Evolutionary conservation across 2,797 vertebrate species (phyloP).

Genomic region (Dryobates pubescens): DNA sequence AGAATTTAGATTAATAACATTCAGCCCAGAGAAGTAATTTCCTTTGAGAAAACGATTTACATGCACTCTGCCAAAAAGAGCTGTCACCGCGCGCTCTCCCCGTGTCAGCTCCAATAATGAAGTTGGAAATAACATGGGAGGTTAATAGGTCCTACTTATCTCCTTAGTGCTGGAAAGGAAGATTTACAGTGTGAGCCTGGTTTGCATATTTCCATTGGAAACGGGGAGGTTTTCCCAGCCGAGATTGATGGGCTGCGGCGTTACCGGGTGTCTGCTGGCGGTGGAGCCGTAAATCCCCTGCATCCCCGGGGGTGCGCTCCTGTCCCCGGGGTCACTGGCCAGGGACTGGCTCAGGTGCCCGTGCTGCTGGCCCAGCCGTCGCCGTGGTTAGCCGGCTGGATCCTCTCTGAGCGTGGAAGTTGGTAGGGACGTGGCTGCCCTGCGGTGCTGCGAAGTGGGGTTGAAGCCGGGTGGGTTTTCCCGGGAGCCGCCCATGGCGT

Average conservation of each 20-base stretch:
- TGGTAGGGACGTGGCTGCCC: background rate
- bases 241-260: constrained; percentile 62
- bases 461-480: background rate
- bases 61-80: constrained; percentile 91
- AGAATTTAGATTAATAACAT: constrained; percentile 99
- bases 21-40: constrained; percentile 97
- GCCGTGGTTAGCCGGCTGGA: background rate
- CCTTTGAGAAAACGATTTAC: constrained; percentile 98
- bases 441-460: background rate
- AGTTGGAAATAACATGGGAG: constrained; percentile 97
- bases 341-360: background rate
- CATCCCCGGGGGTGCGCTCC: background rate
- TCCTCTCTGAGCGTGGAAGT: background rate
- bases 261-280: constrained; percentile 35
- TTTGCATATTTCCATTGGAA: constrained; percentile 78
- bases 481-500: background rate
- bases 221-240: constrained; percentile 62
- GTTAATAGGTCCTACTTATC: constrained; percentile 96
- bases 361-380: background rate
- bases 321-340: background rate
- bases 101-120: constrained; percentile 97
- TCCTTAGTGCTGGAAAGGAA: constrained; percentile 81
- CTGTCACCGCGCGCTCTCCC: constrained; percentile 85
- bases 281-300: constrained; percentile 14
- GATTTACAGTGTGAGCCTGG: constrained; percentile 74